These are phyloP conservation scores for Agrochola litura DNA, from an alignment of 2,888 invertebrate genomes.

Conservation along the genomic window DNA sequence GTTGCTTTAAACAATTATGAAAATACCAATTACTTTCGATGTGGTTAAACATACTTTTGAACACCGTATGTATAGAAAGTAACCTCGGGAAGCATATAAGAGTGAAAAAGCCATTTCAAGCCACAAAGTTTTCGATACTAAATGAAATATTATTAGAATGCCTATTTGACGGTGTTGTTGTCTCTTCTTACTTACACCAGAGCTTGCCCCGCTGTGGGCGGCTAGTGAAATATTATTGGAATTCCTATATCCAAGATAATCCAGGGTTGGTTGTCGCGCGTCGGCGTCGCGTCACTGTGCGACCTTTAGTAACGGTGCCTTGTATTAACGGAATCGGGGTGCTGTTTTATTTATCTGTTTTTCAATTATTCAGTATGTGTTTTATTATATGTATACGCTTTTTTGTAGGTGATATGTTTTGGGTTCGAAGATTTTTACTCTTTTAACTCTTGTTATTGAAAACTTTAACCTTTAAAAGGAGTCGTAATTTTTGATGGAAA, in stretches of 20 bases:
- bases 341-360: constrained; percentile 70
- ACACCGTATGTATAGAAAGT: neutral
- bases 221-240: constrained; percentile 86
- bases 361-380: constrained; percentile 41
- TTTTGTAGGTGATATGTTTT: constrained; percentile 20
- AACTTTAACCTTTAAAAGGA: neutral
- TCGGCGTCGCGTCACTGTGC: constrained; percentile 73
- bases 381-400: neutral
- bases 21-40: neutral
- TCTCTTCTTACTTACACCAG: constrained; percentile 59
- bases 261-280: constrained; percentile 73
- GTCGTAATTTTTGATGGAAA: neutral
- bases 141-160: neutral
- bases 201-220: constrained; percentile 65
- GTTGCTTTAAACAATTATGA: neutral
- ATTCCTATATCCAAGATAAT: constrained; percentile 84
- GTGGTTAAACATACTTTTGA: neutral
- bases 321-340: constrained; percentile 62
- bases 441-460: neutral
- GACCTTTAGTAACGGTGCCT: constrained; percentile 68
- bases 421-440: neutral
- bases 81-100: neutral
- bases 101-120: neutral
- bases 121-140: neutral
- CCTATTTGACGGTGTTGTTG: neutral